phyloP scores from a whole-genome alignment of 2,888 invertebrate species.

The Rotaria macrura region DNA sequence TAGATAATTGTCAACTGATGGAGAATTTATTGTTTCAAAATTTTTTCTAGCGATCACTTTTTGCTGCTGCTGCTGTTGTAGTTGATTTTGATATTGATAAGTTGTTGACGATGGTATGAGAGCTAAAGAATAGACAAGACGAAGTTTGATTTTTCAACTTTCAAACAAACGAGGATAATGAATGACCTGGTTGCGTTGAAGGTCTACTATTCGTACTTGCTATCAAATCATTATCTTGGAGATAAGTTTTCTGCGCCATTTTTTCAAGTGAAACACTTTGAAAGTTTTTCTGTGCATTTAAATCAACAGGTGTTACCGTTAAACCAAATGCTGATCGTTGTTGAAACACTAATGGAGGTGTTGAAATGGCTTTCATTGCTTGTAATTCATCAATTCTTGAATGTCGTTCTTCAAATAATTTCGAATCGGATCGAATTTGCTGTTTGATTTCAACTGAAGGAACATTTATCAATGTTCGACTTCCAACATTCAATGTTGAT shows the following conservation, averaged over 20 bases:
- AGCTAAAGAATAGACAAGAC: background rate
- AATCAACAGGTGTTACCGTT: background rate
- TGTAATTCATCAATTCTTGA: background rate
- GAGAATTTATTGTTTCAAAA: background rate
- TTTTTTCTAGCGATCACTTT: background rate
- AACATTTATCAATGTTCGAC: background rate
- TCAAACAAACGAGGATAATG: background rate
- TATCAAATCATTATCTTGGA: background rate
- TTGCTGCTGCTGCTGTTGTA: background rate
- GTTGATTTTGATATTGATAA: too few relatives aligned
- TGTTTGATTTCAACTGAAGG: background rate
- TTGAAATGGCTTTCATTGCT: background rate
- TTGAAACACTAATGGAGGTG: background rate
- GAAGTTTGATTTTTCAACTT: background rate
- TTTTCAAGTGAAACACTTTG: background rate
- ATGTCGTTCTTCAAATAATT: background rate
- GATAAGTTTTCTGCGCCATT: background rate
- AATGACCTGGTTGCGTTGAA: background rate
- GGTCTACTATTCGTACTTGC: background rate
- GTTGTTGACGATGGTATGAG: background rate
- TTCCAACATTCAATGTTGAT: background rate
- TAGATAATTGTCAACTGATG: background rate
- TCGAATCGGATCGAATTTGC: background rate
- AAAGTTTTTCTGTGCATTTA: background rate
- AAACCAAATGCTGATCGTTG: background rate